phyloP scores from a whole-genome alignment of 2,888 invertebrate species.

The Portevinia maculata region DNA sequence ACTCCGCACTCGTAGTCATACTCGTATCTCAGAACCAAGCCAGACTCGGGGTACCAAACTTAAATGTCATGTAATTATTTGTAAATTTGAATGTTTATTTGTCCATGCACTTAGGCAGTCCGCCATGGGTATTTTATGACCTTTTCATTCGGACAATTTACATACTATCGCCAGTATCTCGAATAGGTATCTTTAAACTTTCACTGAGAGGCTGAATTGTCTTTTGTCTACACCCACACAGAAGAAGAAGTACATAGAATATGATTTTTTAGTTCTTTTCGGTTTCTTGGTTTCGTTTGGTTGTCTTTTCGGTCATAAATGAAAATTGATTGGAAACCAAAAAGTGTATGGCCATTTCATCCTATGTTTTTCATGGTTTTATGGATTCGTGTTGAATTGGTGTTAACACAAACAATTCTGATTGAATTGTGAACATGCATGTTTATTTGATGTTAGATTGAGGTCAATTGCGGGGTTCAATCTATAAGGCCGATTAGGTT shows the following conservation, averaged over 20 bases:
- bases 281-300: constrained; percentile 47
- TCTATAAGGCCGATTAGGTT: background rate
- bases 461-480: constrained; percentile 3
- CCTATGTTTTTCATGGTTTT: constrained; percentile 32
- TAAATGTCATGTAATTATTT: constrained; percentile 67
- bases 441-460: constrained; percentile 24
- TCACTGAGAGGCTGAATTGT: constrained; percentile 25
- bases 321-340: constrained; percentile 52
- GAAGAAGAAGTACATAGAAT: too few relatives aligned
- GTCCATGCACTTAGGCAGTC: constrained; percentile 47
- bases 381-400: constrained; percentile 46
- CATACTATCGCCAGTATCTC: constrained; percentile 22
- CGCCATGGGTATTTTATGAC: constrained; percentile 44
- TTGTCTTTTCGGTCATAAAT: constrained; percentile 28
- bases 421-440: constrained; percentile 14
- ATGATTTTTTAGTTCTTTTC: constrained; percentile 15
- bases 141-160: constrained; percentile 40
- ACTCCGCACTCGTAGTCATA: constrained; percentile 2
- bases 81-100: constrained; percentile 66
- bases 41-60: constrained; percentile 20
- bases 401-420: constrained; percentile 24
- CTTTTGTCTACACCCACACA: too few relatives aligned
- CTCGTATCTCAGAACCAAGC: constrained; percentile 19
- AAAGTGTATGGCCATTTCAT: constrained; percentile 28
- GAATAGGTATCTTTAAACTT: constrained; percentile 51